Conservation (phyloP, 2,113 vertebrate species). For the Zapus hudsonius region DNA sequence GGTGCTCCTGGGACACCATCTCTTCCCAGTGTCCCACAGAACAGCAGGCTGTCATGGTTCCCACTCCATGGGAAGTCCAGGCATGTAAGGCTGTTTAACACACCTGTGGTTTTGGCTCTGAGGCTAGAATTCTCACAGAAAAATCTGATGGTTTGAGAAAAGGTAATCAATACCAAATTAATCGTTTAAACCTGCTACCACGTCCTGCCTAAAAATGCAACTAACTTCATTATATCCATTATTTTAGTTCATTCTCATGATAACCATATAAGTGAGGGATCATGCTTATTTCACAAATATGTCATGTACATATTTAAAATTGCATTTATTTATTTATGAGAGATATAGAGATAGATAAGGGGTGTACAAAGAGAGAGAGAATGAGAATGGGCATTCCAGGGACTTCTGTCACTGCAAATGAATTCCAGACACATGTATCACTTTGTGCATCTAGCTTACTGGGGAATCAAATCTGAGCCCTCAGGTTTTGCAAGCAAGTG, state of each 20-base stretch:
- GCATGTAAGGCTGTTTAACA: conserved; percentile 1
- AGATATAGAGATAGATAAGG: too few species aligned
- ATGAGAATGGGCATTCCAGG: too few species aligned
- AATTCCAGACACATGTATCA: too few species aligned
- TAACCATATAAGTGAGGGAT: not conserved
- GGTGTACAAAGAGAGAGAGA: too few species aligned
- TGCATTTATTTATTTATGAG: too few species aligned
- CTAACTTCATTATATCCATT: not conserved
- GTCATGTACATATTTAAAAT: not conserved
- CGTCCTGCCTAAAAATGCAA: not conserved
- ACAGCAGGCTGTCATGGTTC: not conserved
- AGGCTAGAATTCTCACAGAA: not conserved
- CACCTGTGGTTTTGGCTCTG: not conserved
- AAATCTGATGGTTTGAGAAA: not conserved
- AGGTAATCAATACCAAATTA: not conserved
- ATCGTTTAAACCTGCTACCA: not conserved
- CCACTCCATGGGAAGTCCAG: not conserved
- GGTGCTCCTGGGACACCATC: not conserved
- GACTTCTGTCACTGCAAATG: too few species aligned
- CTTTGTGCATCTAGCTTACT: too few species aligned
- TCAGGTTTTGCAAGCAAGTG: too few species aligned
- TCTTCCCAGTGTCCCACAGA: not conserved
- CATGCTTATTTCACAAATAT: not conserved
- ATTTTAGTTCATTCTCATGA: not conserved
- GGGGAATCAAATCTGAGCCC: too few species aligned